These are phyloP conservation scores for Tinea pellionella DNA, from an alignment of 2,888 invertebrate genomes.

Conservation along the genomic window DNA sequence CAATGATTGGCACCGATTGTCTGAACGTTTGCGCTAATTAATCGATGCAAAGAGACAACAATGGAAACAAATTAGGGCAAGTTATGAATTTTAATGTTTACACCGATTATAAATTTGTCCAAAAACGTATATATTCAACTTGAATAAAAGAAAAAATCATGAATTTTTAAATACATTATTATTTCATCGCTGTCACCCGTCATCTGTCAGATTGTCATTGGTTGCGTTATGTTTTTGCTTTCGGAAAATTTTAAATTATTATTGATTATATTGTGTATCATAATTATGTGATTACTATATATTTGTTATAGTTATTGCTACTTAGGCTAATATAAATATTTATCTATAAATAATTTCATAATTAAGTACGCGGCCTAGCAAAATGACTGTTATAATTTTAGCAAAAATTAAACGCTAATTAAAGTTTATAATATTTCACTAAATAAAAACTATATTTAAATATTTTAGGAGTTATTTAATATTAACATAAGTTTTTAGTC, in stretches of 20 bases:
- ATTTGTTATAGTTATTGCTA: background rate
- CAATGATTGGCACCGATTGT: slow-evolving; percentile 60
- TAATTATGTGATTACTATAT: background rate
- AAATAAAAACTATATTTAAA: too few relatives aligned
- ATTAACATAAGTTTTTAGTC: too few relatives aligned
- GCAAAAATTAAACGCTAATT: background rate
- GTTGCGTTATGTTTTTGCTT: background rate
- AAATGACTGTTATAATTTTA: background rate
- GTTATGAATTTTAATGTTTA: background rate
- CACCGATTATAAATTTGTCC: background rate
- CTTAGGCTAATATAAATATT: too few relatives aligned
- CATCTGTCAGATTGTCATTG: too few relatives aligned
- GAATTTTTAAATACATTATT: background rate
- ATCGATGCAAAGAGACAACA: background rate
- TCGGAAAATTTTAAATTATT: background rate
- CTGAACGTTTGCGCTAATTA: slow-evolving; percentile 45
- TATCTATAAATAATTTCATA: background rate
- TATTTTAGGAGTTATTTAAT: too few relatives aligned
- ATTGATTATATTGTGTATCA: background rate
- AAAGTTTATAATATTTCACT: too few relatives aligned
- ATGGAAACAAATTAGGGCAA: background rate
- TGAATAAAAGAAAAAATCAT: background rate
- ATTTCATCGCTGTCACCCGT: background rate
- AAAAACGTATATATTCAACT: background rate
- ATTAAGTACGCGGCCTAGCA: too few relatives aligned